Percentiles rank a stretch among this genome's conserved stretches.
Evolutionary conservation across 2,797 vertebrate species (phyloP).

Genomic region (Epinephelus coioides): DNA sequence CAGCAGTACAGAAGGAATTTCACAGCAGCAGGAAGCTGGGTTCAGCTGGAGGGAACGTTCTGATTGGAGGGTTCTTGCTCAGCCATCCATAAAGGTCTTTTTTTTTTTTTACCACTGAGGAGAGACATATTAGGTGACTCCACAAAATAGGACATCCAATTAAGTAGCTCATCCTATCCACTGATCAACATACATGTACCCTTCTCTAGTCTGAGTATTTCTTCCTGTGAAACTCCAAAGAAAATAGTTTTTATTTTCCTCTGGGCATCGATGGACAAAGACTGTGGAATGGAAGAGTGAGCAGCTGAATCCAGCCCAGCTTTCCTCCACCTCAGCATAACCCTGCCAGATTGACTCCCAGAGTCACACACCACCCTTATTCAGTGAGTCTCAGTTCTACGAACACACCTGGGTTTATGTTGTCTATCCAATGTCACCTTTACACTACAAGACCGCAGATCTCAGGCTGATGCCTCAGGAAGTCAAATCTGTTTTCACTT

Average conservation of each 20-base stretch:
- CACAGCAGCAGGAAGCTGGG: constrained; percentile 57
- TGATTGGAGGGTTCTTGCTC: constrained; percentile 78
- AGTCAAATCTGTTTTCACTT: constrained; percentile 11
- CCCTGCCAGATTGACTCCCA: constrained; percentile 42
- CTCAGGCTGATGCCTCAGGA: not conserved
- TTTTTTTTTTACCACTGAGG: constrained; percentile 46
- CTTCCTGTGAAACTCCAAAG: constrained; percentile 1
- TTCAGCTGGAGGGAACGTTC: constrained; percentile 66
- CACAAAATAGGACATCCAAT: constrained; percentile 33
- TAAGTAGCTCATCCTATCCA: constrained; percentile 4
- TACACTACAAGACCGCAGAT: constrained; percentile 7
- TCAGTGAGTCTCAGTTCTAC: constrained; percentile 30
- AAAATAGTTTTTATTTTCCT: constrained; percentile 14
- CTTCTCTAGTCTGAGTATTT: constrained; percentile 5
- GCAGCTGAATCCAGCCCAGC: constrained; percentile 47
- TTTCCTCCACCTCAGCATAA: constrained; percentile 43
- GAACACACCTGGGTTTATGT: constrained; percentile 23
- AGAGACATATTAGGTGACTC: constrained; percentile 49
- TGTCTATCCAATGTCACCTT: constrained; percentile 48
- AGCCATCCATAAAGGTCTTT: constrained; percentile 76
- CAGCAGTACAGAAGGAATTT: constrained; percentile 58
- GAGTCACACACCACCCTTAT: constrained; percentile 37
- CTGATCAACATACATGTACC: not conserved
- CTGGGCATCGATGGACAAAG: constrained; percentile 19
- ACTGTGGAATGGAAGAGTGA: constrained; percentile 32